Conservation (phyloP, 1,140 invertebrate genomes). For the Stegodyphus mimosarum region DNA sequence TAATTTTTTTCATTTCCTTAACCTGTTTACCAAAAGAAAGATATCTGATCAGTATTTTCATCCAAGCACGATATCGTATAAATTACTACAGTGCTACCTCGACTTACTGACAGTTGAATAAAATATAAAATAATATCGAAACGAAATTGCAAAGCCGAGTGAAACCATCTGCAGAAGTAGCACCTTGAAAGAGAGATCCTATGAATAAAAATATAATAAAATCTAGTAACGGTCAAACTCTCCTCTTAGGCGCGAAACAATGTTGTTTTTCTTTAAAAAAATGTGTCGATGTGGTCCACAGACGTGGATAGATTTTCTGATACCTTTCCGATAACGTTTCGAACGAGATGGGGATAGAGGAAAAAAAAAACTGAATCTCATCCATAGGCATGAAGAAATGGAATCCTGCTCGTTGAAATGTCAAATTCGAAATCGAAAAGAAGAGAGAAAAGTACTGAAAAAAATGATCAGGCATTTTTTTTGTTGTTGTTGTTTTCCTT, state of each 20-base stretch:
- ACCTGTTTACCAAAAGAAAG: too few species aligned
- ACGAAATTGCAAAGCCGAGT: neutral
- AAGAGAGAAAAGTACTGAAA: too few species aligned
- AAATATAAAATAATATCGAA: too few species aligned
- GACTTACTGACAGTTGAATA: too few species aligned
- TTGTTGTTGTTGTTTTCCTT: neutral
- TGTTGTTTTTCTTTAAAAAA: neutral
- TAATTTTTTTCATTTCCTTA: too few species aligned
- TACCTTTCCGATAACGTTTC: constrained; percentile 28
- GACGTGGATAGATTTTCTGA: constrained; percentile 39
- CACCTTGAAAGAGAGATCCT: neutral
- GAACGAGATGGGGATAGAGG: neutral
- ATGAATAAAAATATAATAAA: neutral
- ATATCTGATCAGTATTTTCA: too few species aligned
- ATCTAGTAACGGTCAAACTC: neutral
- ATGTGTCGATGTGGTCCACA: neutral
- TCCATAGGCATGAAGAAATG: too few species aligned
- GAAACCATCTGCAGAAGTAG: neutral
- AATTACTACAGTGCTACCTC: too few species aligned
- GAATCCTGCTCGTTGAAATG: too few species aligned
- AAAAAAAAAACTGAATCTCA: constrained; percentile 9
- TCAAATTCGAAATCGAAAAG: too few species aligned
- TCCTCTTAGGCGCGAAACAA: neutral
- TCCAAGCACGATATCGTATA: too few species aligned
- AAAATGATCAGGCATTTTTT: too few species aligned